Evolutionary conservation across 2,113 vertebrate genomes (phyloP).

Genomic region (Tangachromis dhanisi): DNA sequence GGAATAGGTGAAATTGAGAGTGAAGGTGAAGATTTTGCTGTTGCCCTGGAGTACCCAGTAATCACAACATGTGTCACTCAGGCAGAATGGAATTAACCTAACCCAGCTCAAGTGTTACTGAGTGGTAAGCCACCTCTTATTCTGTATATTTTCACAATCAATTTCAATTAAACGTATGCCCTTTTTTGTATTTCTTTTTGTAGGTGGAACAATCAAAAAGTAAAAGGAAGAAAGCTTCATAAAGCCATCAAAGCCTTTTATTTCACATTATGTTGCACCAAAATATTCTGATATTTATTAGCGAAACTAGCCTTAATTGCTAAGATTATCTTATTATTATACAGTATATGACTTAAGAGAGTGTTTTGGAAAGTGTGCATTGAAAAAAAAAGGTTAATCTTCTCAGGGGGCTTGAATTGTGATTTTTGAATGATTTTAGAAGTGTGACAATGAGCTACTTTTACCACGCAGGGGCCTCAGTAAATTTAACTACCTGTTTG

Average conservation of each 20-base stretch:
- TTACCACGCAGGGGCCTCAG: neutral
- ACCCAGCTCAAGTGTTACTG: too few relatives aligned
- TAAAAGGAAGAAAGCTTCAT: neutral
- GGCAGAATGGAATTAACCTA: neutral
- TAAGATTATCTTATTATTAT: neutral
- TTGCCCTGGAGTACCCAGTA: conserved; percentile 34
- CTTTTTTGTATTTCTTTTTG: neutral
- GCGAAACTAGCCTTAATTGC: neutral
- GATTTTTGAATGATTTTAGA: neutral
- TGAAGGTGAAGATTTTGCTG: conserved; percentile 40
- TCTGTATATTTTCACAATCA: neutral
- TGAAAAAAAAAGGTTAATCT: neutral
- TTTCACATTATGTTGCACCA: neutral
- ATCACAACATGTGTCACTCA: neutral
- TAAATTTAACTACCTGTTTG: neutral
- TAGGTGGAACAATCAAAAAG: conserved; percentile 14
- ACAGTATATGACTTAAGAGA: neutral
- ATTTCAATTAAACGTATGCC: neutral
- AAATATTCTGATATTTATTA: neutral
- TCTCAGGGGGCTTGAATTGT: neutral
- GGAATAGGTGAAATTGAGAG: conserved; percentile 5
- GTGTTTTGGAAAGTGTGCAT: neutral
- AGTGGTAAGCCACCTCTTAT: neutral
- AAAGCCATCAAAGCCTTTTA: neutral
- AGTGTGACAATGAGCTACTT: neutral